Conservation (phyloP, 2,888 invertebrate genomes). For the Pollenia angustigena region DNA sequence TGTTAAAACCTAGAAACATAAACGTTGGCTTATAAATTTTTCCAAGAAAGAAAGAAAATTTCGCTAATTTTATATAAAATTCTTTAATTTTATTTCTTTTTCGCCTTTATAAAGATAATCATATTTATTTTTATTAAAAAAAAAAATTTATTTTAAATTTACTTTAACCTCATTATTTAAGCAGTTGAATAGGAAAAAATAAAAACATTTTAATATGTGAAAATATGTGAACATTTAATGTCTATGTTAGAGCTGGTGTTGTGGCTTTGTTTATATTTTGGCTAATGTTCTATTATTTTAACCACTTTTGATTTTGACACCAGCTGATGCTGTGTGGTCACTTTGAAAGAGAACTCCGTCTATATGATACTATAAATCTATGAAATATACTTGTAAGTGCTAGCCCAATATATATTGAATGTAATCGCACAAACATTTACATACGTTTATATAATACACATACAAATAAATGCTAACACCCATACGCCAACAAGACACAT, state of each 20-base stretch:
- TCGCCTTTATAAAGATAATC: no score
- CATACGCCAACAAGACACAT: constrained; percentile 25
- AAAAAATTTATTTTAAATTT: neutral
- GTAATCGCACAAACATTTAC: constrained; percentile 37
- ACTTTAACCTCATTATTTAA: neutral
- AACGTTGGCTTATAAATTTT: no score
- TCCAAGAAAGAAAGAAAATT: no score
- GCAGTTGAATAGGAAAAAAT: neutral
- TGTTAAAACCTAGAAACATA: no score
- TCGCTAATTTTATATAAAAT: no score
- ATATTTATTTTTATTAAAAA: no score
- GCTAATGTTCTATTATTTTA: constrained; percentile 80
- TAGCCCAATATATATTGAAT: constrained; percentile 59
- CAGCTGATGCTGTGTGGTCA: constrained; percentile 78
- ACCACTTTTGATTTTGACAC: constrained; percentile 82
- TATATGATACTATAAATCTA: constrained; percentile 60
- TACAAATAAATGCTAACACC: neutral
- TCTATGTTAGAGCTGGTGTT: constrained; percentile 70
- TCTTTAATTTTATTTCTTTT: no score
- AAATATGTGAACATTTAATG: constrained; percentile 45
- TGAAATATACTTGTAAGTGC: constrained; percentile 69
- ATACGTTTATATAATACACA: constrained; percentile 6
- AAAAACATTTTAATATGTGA: neutral
- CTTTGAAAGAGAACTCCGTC: constrained; percentile 54
- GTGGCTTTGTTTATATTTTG: constrained; percentile 80